phyloP scores from a whole-genome alignment of 2,113 vertebrate genomes.

The Podarcis cretensis region DNA sequence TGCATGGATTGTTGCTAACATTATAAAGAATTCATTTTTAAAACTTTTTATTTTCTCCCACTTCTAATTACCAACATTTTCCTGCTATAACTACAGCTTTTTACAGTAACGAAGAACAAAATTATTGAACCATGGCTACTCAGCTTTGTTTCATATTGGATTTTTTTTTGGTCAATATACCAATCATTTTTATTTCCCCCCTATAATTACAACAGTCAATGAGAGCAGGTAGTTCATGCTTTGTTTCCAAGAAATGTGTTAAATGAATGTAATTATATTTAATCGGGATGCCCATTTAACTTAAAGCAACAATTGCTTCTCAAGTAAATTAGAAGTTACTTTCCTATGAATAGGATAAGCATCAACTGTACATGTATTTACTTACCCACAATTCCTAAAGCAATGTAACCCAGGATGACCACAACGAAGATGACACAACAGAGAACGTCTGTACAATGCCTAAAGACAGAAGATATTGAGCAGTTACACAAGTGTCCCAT shows the following conservation, averaged over 20 bases:
- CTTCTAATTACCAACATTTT: constrained; percentile 31
- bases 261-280: constrained; percentile 9
- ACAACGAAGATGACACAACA: constrained; percentile 92
- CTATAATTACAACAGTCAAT: background rate
- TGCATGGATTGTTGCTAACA: background rate
- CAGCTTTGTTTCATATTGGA: background rate
- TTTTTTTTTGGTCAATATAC: constrained; percentile 7
- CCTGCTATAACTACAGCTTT: background rate
- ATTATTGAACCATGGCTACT: background rate
- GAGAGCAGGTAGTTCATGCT: constrained; percentile 3
- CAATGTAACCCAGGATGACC: constrained; percentile 91
- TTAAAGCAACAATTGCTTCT: constrained; percentile 16
- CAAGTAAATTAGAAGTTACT: background rate
- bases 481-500: constrained; percentile 5
- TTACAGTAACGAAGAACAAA: constrained; percentile 9
- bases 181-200: constrained; percentile 15
- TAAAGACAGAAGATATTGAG: constrained; percentile 68
- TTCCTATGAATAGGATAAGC: background rate
- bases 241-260: constrained; percentile 31
- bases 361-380: constrained; percentile 51
- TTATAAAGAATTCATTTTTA: background rate
- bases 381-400: constrained; percentile 94
- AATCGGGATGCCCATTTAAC: constrained; percentile 19
- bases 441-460: constrained; percentile 89
- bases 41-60: background rate